phyloP scores from a whole-genome alignment of 2,113 vertebrate species.

The Oryzias celebensis region DNA sequence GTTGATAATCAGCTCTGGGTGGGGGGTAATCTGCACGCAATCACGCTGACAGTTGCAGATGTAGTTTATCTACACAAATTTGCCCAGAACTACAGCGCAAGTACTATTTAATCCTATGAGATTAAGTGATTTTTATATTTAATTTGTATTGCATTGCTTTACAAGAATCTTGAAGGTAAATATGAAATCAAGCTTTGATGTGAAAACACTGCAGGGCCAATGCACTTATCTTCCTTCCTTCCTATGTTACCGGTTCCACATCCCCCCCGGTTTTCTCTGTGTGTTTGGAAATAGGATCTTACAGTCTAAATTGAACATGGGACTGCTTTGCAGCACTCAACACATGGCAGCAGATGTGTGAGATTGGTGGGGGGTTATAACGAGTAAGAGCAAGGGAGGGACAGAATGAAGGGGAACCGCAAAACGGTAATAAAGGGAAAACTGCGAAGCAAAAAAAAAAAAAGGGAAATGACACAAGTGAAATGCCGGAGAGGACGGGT shows the following conservation, averaged over 20 bases:
- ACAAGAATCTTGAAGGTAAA: conserved; percentile 36
- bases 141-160: conserved; percentile 31
- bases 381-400: conserved; percentile 17
- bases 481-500: conserved; percentile 3
- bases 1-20: conserved; percentile 47
- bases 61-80: conserved; percentile 50
- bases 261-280: conserved; percentile 19
- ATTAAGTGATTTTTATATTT: conserved; percentile 49
- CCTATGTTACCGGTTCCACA: background rate
- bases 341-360: conserved; percentile 69
- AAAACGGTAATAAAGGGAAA: conserved; percentile 11
- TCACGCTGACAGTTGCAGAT: conserved; percentile 44
- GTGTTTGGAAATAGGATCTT: conserved; percentile 65
- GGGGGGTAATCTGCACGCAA: conserved; percentile 53
- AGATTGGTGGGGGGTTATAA: conserved; percentile 18
- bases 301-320: conserved; percentile 53
- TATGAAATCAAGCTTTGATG: conserved; percentile 50
- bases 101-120: conserved; percentile 46
- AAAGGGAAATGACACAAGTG: conserved; percentile 17
- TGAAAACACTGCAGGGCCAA: conserved; percentile 34
- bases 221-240: conserved; percentile 21
- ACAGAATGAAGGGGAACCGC: background rate
- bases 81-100: conserved; percentile 29
- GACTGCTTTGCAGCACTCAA: conserved; percentile 49
- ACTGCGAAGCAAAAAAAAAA: background rate